phyloP scores from a whole-genome alignment of 2,113 vertebrate genomes.

The Eonycteris spelaea region DNA sequence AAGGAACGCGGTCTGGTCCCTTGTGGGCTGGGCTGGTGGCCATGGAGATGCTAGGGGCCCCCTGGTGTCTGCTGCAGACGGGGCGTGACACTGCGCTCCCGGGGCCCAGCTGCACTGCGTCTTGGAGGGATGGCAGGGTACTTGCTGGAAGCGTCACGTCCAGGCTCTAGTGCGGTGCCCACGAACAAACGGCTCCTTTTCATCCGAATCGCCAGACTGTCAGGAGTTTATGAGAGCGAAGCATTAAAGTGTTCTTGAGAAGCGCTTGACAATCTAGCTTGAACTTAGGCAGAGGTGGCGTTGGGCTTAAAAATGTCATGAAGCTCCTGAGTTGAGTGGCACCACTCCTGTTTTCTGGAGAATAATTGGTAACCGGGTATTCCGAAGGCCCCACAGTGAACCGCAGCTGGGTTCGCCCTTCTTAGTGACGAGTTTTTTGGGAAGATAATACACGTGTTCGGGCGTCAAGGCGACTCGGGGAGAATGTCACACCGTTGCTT shows the following conservation, averaged over 20 bases:
- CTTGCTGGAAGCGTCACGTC: neutral
- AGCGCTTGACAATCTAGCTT: neutral
- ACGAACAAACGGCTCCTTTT: constrained; percentile 61
- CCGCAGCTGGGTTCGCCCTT: neutral
- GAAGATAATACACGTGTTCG: neutral
- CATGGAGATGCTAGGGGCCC: neutral
- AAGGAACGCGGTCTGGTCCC: too few relatives aligned
- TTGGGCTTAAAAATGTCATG: neutral
- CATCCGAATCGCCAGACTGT: constrained; percentile 40
- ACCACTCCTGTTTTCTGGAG: neutral
- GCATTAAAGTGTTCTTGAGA: constrained; percentile 51
- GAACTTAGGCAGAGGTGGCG: neutral
- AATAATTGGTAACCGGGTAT: constrained; percentile 23
- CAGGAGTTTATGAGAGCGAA: constrained; percentile 40
- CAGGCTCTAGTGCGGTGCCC: neutral
- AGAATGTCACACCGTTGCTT: neutral
- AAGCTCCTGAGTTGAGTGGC: neutral
- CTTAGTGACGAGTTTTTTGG: neutral
- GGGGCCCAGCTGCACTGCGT: neutral
- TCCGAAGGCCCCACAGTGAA: neutral
- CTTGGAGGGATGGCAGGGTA: neutral
- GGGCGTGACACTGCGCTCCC: too few relatives aligned
- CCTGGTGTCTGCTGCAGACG: neutral
- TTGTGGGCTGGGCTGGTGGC: neutral
- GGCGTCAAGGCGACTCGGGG: neutral